phyloP scores from a whole-genome alignment of 2,113 vertebrate genomes.

The Hippocampus abdominalis region DNA sequence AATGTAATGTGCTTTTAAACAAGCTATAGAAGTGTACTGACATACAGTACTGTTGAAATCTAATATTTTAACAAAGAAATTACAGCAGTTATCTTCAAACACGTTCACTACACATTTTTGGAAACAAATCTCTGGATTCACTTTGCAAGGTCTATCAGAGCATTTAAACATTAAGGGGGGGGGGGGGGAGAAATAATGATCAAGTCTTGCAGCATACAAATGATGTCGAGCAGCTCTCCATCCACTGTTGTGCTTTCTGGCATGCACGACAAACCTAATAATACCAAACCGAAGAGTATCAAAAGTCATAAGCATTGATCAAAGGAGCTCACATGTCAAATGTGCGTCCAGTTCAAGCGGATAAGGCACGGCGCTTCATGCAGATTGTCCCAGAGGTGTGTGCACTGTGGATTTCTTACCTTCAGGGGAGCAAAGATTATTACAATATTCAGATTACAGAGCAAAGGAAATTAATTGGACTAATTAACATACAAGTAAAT shows the following conservation, averaged over 20 bases:
- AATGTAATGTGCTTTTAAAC: too few relatives aligned
- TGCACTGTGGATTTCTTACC: slow-evolving; percentile 64
- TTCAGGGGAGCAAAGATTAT: slow-evolving; percentile 75
- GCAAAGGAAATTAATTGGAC: slow-evolving; percentile 80
- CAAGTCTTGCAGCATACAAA: background rate
- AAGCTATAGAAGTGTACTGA: too few relatives aligned
- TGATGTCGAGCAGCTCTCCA: background rate
- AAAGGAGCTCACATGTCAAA: slow-evolving; percentile 17
- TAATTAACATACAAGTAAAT: slow-evolving; percentile 85
- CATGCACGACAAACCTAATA: background rate
- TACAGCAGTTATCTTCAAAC: too few relatives aligned
- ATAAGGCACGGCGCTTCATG: slow-evolving; percentile 35
- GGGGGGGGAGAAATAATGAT: background rate
- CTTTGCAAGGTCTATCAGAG: background rate
- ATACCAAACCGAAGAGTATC: background rate
- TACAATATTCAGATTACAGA: slow-evolving; percentile 81
- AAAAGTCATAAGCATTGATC: background rate
- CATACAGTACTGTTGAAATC: too few relatives aligned
- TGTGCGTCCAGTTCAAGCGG: slow-evolving; percentile 13
- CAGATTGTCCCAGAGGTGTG: slow-evolving; percentile 58
- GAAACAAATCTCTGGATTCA: background rate
- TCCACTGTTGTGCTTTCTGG: background rate
- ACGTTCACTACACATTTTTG: background rate
- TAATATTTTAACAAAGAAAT: too few relatives aligned
- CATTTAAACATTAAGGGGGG: background rate